phyloP scores from a whole-genome alignment of 2,797 vertebrate genomes.

The Periparus ater region DNA sequence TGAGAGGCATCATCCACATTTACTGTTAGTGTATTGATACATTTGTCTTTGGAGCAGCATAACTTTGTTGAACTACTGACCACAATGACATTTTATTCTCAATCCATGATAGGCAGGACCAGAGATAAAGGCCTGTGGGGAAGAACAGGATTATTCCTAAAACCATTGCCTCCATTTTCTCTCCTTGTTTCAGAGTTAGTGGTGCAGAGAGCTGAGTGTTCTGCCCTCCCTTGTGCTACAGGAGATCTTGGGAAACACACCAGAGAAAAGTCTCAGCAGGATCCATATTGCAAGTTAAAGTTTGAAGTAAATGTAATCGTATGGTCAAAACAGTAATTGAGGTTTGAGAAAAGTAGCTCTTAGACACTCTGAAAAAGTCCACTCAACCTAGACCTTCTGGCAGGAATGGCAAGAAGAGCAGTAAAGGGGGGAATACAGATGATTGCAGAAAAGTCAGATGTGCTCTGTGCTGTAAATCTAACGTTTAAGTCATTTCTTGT shows the following conservation, averaged over 20 bases:
- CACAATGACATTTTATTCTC: background rate
- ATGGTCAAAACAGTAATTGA: background rate
- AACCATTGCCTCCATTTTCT: background rate
- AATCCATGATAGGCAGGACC: background rate
- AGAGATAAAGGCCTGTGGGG: background rate
- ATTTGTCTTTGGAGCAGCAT: background rate
- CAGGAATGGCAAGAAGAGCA: background rate
- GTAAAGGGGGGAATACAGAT: background rate
- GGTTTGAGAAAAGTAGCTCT: background rate
- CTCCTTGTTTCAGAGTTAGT: background rate
- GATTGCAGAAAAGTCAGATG: background rate
- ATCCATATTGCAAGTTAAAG: background rate
- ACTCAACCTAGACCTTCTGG: background rate
- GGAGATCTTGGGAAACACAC: background rate
- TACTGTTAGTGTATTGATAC: background rate
- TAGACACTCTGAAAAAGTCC: background rate
- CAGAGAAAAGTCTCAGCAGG: background rate
- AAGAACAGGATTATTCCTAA: fast-evolving
- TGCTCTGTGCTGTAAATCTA: background rate
- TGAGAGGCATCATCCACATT: background rate
- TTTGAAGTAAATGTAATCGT: background rate
- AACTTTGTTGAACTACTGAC: background rate
- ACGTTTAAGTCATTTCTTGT: background rate
- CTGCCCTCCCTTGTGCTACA: background rate
- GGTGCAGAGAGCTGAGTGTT: background rate